Evolutionary conservation across 2,888 invertebrate genomes (phyloP).

Genomic region (Monoplex corrugatus): DNA sequence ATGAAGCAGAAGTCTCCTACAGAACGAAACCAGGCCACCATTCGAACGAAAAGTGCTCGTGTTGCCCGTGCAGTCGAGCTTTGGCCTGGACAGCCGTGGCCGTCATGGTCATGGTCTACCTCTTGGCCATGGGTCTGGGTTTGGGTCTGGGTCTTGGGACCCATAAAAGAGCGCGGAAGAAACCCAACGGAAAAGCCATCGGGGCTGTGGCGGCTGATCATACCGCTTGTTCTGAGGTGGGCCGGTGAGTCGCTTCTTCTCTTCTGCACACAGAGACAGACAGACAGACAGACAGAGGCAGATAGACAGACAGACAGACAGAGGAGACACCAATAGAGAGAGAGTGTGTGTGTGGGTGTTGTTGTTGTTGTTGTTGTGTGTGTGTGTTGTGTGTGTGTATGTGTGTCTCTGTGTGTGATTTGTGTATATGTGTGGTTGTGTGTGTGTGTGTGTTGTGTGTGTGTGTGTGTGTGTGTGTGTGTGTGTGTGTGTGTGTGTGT

Average conservation of each 20-base stretch:
- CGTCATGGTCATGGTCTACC: slow-evolving; percentile 3
- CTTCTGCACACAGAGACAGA: background rate
- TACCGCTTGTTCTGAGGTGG: slow-evolving; percentile 66
- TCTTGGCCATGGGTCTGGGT: slow-evolving; percentile 37
- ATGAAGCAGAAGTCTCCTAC: background rate
- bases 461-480: background rate
- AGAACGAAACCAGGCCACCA: background rate
- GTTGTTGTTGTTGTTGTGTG: background rate
- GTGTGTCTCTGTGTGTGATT: background rate
- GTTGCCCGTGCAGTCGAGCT: slow-evolving; percentile 37
- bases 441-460: background rate
- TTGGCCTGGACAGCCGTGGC: slow-evolving; percentile 34
- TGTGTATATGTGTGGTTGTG: background rate
- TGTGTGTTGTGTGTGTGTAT: background rate
- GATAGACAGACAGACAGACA: background rate
- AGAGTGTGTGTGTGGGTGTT: background rate
- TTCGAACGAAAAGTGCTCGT: background rate
- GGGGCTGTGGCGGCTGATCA: slow-evolving; percentile 69
- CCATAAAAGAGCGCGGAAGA: background rate
- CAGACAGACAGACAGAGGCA: background rate
- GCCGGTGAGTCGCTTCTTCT: slow-evolving; percentile 58
- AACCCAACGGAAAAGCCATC: slow-evolving; percentile 4
- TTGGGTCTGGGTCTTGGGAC: slow-evolving; percentile 22
- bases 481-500: background rate
- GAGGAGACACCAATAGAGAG: background rate